Base-by-base conservation (phyloP, 2,113 vertebrate genomes). In the Misgurnus anguillicaudatus region DNA sequence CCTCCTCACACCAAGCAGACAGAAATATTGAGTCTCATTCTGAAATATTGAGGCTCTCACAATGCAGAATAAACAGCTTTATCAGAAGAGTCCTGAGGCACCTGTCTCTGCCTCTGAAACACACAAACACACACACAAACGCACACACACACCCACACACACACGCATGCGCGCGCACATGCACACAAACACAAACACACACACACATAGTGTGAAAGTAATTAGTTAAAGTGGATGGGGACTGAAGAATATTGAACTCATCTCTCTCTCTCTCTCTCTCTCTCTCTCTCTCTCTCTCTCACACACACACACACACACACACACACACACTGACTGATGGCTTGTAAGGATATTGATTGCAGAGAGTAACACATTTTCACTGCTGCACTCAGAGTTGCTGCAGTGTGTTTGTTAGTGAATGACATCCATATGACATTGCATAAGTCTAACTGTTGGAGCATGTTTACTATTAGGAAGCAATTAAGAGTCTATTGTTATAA, bases 261-360 rank as follows among this genome's bases (percentile, higher is more conserved):
- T 68, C 31, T n/a, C 64, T 62, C 31, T 57, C 55, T 70, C 24
- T 53, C 38, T 41, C 36, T 55, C 64, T 68, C 24, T 13, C 45
- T 41, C 24, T 19, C 21, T 53, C 16, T 38, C 16, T 39, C 14
- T 42, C 41, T 55, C n/a, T 8, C 4, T 3, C 39, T n/a, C 62
- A 31, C 65, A 31, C 39, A 16, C 65, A 17, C 70, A 58, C 36
- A 58, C 53, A 58, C 48, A 58, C 17, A 41, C 36, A 60, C 55
- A 74, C 55, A 74, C 55, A 9, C 71, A 9, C 36, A 42, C 71
- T 64, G 60, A 75, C 58, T 75, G 73, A 75, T 75, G 73, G 45
- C 73, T 75, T 39, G 45, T 53, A 64, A 53, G 60, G 60, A 53
- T 63, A 75, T 75, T 75, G 73, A 75, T 75, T 64, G 61, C 42